Base-by-base conservation (phyloP, 2,888 invertebrate genomes). In the Trichopria drosophilae region DNA sequence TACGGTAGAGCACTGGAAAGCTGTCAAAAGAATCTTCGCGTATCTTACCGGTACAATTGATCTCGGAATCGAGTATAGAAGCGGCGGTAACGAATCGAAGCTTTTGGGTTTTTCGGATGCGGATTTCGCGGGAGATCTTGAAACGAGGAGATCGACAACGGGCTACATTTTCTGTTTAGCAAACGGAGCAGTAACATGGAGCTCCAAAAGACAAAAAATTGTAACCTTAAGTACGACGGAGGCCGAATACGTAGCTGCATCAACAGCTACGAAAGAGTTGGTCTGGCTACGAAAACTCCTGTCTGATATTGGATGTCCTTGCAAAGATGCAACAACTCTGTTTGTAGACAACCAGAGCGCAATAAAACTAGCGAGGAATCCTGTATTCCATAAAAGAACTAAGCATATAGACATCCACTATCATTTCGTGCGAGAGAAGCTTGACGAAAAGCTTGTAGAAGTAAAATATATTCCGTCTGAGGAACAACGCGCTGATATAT, bases 1-100 rank as follows among this genome's bases (percentile, higher is more conserved):
- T 24, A 47, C 46, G 12, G 31, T 1, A 0, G 20, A 20, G 1
- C 60, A 63, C 23, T 62, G 60, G 58, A 32, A 15, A 9, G 61
- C 59, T 0, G 59, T 63, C 1, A 60, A 57, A 34, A 39, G 54
- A 16, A 51, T 58, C 4, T 49, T 60, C 7, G 36, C 44, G 10
- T 60, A 59, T 22, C 18, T 59, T 0, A 23, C 13, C 4, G 53
- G 47, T 10, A 57, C 55, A 1, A 7, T 9, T 1, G 46, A 57
- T 4, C 24, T 26, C 15, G 59, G 59, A 12, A 59, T 61, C 4
- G 13, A 48, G 19, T 57, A 54, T 18, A 29, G 20, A 51, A 45
- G 28, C 42, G 42, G 43, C n/a, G 23, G 4, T 22, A 7, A 39
- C 6, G 4, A 19, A 22, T 10, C 7, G 28, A 12, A 3, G 28